A percentile compares a stretch with the other conserved stretches of the same genome.
These are phyloP conservation scores for Papilio dardanus DNA, from an alignment of 1,140 invertebrate species.

Conservation along the genomic window DNA sequence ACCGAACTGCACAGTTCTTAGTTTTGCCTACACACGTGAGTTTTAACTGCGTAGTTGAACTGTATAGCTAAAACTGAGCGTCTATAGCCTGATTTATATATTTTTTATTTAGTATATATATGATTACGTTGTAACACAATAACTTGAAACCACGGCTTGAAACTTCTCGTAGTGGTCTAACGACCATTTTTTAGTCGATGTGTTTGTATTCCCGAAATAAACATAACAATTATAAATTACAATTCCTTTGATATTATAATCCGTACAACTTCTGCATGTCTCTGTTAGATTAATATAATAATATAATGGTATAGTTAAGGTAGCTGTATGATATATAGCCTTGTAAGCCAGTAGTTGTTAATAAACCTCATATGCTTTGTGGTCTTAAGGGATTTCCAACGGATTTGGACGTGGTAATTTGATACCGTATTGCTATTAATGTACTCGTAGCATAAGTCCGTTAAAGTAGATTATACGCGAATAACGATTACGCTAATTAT, in stretches of 20 bases:
- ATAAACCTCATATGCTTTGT: constrained; percentile 47
- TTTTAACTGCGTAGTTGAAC: too few species aligned
- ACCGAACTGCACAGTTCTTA: too few species aligned
- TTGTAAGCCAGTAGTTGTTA: constrained; percentile 45
- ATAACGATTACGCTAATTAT: neutral
- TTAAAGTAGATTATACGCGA: constrained; percentile 35
- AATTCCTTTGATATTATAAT: constrained; percentile 8
- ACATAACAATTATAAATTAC: constrained; percentile 16
- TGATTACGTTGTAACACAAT: too few species aligned
- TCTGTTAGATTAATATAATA: constrained; percentile 27
- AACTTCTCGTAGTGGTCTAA: too few species aligned
- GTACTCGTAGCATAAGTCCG: constrained; percentile 6
- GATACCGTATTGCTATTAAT: constrained; percentile 39
- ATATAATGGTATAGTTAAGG: constrained; percentile 36
- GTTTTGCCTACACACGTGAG: too few species aligned
- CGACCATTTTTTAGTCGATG: too few species aligned
- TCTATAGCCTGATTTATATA: too few species aligned
- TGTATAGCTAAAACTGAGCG: too few species aligned
- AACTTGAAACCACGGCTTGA: too few species aligned
- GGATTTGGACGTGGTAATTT: constrained; percentile 50
- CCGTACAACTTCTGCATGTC: neutral
- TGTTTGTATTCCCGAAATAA: neutral
- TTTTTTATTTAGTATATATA: too few species aligned
- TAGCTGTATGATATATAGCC: constrained; percentile 39
- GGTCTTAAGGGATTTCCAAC: constrained; percentile 49